Conservation (phyloP, 2,113 vertebrate species). For the Alces alces region DNA sequence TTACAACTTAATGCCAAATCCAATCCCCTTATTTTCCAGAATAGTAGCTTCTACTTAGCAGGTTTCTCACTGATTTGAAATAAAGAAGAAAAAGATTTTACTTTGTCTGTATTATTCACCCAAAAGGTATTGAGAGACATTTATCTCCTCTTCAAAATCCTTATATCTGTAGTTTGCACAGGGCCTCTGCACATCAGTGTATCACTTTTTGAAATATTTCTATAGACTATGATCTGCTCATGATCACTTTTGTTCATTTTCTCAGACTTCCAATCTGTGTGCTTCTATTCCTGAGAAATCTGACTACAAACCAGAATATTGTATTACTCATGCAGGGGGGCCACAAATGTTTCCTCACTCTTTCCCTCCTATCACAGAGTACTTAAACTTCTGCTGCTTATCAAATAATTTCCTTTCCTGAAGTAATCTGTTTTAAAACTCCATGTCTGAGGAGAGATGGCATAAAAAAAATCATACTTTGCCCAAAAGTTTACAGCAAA, state of each 20-base stretch:
- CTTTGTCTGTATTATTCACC: background rate
- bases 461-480: slow-evolving; percentile 7
- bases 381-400: slow-evolving; percentile 3
- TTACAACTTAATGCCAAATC: background rate
- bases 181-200: background rate
- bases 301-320: slow-evolving; percentile 6
- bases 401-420: background rate
- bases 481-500: background rate
- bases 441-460: background rate
- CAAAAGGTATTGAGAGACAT: background rate
- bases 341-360: background rate
- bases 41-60: background rate
- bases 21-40: background rate
- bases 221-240: background rate
- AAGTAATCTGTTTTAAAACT: background rate
- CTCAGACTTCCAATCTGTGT: background rate
- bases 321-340: background rate
- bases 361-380: background rate
- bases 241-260: background rate
- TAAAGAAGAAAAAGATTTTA: background rate
- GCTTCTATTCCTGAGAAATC: background rate
- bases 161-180: background rate
- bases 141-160: background rate
- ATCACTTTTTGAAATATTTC: background rate
- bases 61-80: background rate